A percentile compares a stretch with the other conserved stretches of the same genome.
phyloP scores from a whole-genome alignment of 2,113 vertebrate species.

The Bos javanicus region DNA sequence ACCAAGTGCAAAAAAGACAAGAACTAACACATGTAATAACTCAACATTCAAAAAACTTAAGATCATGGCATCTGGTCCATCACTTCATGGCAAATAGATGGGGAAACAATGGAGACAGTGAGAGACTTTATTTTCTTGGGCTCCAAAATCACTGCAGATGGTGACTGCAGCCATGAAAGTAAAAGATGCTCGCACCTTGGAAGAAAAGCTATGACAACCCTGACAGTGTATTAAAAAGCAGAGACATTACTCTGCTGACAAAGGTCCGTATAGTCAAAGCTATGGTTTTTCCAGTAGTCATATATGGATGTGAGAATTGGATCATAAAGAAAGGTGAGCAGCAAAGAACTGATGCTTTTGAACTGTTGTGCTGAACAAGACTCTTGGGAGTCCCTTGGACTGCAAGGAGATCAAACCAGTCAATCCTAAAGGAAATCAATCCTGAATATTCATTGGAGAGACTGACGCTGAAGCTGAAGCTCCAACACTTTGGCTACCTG shows the following conservation, averaged over 20 bases:
- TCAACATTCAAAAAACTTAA: not conserved
- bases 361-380: not conserved
- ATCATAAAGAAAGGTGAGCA: not conserved
- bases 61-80: not conserved
- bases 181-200: not conserved
- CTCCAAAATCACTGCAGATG: not conserved
- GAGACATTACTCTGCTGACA: not conserved
- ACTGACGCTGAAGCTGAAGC: not conserved
- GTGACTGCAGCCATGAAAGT: not conserved
- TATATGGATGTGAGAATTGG: not conserved
- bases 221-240: not conserved
- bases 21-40: not conserved
- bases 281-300: not conserved
- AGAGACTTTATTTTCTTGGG: not conserved
- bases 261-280: not conserved
- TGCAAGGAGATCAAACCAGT: not conserved
- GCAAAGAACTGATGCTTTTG: not conserved
- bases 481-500: not conserved
- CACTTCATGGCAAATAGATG: not conserved
- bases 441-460: not conserved
- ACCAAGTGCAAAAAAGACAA: constrained; percentile 9
- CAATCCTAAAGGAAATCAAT: not conserved
- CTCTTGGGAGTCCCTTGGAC: not conserved
- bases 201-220: not conserved
- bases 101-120: not conserved